A percentile compares a stretch with the other conserved stretches of the same genome.
phyloP scores from a whole-genome alignment of 2,888 invertebrate species.

The Leptogaster cylindrica region DNA sequence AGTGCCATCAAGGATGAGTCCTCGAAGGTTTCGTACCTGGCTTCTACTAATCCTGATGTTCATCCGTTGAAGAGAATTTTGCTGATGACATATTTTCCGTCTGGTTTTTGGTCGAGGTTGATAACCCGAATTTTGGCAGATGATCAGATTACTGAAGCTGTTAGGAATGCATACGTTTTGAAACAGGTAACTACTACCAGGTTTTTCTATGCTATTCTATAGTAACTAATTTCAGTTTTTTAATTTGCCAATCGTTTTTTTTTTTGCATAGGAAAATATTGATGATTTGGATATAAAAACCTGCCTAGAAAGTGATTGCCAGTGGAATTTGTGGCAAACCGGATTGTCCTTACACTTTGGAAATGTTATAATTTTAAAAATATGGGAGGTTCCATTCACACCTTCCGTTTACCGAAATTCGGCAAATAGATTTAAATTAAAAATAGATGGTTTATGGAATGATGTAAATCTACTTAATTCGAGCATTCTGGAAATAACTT shows the following conservation, averaged over 20 bases:
- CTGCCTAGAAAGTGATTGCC: slow-evolving; percentile 63
- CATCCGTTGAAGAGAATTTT: slow-evolving; percentile 68
- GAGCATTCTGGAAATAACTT: slow-evolving; percentile 83
- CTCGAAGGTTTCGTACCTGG: too few species aligned
- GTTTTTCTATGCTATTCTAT: too few species aligned
- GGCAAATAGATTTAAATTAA: slow-evolving; percentile 70
- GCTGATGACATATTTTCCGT: slow-evolving; percentile 95
- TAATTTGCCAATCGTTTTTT: slow-evolving; percentile 46
- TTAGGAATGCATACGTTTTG: slow-evolving; percentile 74
- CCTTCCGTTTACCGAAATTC: slow-evolving; percentile 65
- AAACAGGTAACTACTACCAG: too few species aligned
- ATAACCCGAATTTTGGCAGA: slow-evolving; percentile 92
- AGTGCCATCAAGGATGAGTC: not conserved
- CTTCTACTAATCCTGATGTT: too few species aligned
- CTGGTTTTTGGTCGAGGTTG: slow-evolving; percentile 96
- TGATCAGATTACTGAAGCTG: slow-evolving; percentile 79
- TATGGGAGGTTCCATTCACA: slow-evolving; percentile 78
- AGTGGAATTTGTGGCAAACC: slow-evolving; percentile 94
- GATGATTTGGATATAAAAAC: slow-evolving; percentile 55
- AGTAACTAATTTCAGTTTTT: too few species aligned
- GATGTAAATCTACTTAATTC: slow-evolving; percentile 80
- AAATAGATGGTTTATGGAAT: slow-evolving; percentile 86
- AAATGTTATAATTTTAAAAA: slow-evolving; percentile 77
- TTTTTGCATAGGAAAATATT: slow-evolving; percentile 38
- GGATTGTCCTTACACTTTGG: slow-evolving; percentile 88